Base-by-base conservation (phyloP, 2,113 vertebrate species). In the Anthoscopus minutus region DNA sequence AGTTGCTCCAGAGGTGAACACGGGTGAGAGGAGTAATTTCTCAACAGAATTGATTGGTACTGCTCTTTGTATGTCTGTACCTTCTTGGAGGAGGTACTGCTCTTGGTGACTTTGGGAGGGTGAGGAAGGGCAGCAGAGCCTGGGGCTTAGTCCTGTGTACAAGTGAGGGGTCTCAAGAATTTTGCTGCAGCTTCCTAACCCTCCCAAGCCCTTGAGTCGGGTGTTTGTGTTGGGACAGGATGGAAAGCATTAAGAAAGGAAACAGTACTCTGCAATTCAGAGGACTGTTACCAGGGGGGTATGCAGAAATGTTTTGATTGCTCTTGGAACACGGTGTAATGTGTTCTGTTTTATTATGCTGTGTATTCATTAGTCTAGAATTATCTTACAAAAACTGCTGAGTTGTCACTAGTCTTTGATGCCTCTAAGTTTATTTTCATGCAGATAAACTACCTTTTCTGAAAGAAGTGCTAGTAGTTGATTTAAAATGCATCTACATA, bases 281-380 rank as follows among this genome's bases (percentile, higher is more conserved):
- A 40, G 35, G 15, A 9, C 33, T 48, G 2, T 50, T 65, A 21
- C 18, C 0, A 0, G n/a, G 14, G 9, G 7, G 14, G 15, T 51
- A 23, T 56, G 60, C 37, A 44, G 53, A n/a, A 79, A 27, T 37
- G 21, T 56, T 92, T 42, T 66, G 35, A 14, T 72, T n/a, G 15
- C 42, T 78, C 79, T 71, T 25, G 44, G 76, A 83, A 86, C 37
- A 13, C 4, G 0, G 1, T 50, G 33, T 67, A 58, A 84, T 71
- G 44, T 79, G 54, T 53, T 81, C 37, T 48, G 31, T 66, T 96
- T 91, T 90, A 7, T 76, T 76, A 61, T 72, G 20, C 48, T 62
- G 16, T 15, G 7, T 45, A 6, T 60, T 7, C 24, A 15, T 76
- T 73, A 69, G 15, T 31, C 51, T 51, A 19, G 23, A 76, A 69